Percentiles rank a stretch among this genome's conserved stretches.
These are phyloP conservation scores for Troides helena DNA, from an alignment of 2,888 invertebrate species.

Conservation along the genomic window DNA sequence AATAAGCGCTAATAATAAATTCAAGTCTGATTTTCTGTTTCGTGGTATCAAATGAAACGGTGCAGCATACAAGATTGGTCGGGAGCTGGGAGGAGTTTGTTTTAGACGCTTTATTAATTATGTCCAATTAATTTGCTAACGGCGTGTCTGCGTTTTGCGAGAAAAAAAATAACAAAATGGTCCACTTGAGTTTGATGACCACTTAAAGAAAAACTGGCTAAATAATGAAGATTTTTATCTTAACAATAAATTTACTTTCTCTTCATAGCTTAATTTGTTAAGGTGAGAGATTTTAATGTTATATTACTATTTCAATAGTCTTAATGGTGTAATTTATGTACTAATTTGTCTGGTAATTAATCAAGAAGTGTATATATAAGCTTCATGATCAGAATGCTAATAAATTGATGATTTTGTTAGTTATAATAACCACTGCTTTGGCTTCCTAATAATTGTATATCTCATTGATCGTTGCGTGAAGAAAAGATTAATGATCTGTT, in stretches of 20 bases:
- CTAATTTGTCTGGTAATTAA: too few species aligned
- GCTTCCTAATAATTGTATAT: too few species aligned
- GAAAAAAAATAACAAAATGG: slow-evolving; percentile 50
- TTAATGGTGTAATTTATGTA: too few species aligned
- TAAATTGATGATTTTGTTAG: too few species aligned
- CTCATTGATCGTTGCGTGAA: too few species aligned
- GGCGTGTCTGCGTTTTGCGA: slow-evolving; percentile 60
- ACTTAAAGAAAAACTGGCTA: slow-evolving; percentile 23
- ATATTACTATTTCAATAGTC: too few species aligned
- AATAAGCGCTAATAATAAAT: slow-evolving; percentile 18
- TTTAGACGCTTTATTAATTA: slow-evolving; percentile 78
- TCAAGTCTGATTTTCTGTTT: slow-evolving; percentile 29
- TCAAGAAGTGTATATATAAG: too few species aligned
- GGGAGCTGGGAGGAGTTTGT: slow-evolving; percentile 72
- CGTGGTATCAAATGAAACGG: slow-evolving; percentile 64
- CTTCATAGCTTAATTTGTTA: too few species aligned
- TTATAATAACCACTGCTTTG: too few species aligned
- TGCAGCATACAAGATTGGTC: slow-evolving; percentile 63
- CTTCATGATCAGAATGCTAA: too few species aligned
- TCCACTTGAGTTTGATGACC: slow-evolving; percentile 44
- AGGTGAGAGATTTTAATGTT: too few species aligned
- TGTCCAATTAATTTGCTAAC: slow-evolving; percentile 76
- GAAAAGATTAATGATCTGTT: too few species aligned
- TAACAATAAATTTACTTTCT: not conserved
- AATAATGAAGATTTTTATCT: not conserved